Evolutionary conservation across 1,140 invertebrate genomes (phyloP).

Genomic region (Hermetia illucens): DNA sequence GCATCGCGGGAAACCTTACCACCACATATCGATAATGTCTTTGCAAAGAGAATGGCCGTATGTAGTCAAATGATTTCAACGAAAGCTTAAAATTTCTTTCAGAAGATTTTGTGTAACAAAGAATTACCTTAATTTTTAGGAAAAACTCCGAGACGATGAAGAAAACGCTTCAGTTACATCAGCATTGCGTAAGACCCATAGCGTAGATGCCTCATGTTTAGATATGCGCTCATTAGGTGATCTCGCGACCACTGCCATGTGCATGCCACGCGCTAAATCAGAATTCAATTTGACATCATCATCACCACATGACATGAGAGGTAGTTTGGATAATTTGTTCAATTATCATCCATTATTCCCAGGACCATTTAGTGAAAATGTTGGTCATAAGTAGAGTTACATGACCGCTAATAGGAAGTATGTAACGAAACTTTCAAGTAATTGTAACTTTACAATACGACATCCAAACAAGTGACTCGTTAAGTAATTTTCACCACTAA

Average conservation of each 20-base stretch:
- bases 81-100: conserved; percentile 1
- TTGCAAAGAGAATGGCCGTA: conserved; percentile 57
- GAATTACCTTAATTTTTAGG: conserved; percentile 10
- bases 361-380: too few species aligned
- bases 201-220: conserved; percentile 74
- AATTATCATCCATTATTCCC: too few species aligned
- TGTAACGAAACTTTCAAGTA: too few species aligned
- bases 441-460: too few species aligned
- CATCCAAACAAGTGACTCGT: too few species aligned
- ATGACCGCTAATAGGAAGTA: too few species aligned
- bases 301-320: too few species aligned
- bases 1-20: conserved; percentile 71
- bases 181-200: conserved; percentile 69
- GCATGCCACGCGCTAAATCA: conserved; percentile 64
- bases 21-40: conserved; percentile 64
- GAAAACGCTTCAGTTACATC: conserved; percentile 48
- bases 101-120: conserved; percentile 1
- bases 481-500: too few species aligned
- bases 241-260: conserved; percentile 38
- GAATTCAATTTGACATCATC: conserved; percentile 70
- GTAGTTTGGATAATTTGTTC: too few species aligned
- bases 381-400: too few species aligned
- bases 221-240: conserved; percentile 59
- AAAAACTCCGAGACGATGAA: conserved; percentile 37
- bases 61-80: too few species aligned